Base-by-base conservation (phyloP, 2,113 vertebrate genomes). In the Eptesicus fuscus region DNA sequence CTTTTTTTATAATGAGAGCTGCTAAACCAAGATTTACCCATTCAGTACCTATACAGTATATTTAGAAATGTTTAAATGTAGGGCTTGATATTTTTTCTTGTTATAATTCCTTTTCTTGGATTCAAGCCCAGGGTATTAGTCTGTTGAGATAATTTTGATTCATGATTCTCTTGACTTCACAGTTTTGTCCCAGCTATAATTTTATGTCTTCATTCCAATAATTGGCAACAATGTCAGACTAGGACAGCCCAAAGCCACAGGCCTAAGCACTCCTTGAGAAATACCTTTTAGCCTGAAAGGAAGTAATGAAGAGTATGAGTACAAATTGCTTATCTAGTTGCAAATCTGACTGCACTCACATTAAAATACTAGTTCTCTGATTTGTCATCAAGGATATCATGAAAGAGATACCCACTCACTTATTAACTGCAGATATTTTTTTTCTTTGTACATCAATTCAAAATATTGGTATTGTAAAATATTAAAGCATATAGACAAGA, bases 81-180 rank as follows among this genome's bases (percentile, higher is more conserved):
- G 40, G 61, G 1, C 13, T 82, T 77, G 18, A 83, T 70, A 18
- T 65, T 83, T 56, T 94, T 71, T 51, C 56, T 88, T 93, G 23
- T 67, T 93, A 14, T 37, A 47, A 89, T 91, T 90, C 7, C n/a
- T 92, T 89, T 94, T 59, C 67, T 96, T 96, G 63, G 80, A 59
- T 86, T 94, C 49, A 70, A 40, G 17, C 35, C 59, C 53, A 93
- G 78, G 47, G 20, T 83, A 90, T n/a, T 25, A 93, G 16, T 23
- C 51, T 97, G 22, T 76, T 89, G 17, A 71, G 44, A 91, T 91
- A 51, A 76, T 77, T 95, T 91, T 85, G 79, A 94, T 70, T 89
- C 20, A 44, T 53, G 16, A 40, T 86, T 73, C 87, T 77, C 6
- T 73, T 71, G 28, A 63, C 32, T 89, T 94, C 42, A 42, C 20